Evolutionary conservation across 2,888 invertebrate species (phyloP).

Genomic region (Steinernema carpocapsae): DNA sequence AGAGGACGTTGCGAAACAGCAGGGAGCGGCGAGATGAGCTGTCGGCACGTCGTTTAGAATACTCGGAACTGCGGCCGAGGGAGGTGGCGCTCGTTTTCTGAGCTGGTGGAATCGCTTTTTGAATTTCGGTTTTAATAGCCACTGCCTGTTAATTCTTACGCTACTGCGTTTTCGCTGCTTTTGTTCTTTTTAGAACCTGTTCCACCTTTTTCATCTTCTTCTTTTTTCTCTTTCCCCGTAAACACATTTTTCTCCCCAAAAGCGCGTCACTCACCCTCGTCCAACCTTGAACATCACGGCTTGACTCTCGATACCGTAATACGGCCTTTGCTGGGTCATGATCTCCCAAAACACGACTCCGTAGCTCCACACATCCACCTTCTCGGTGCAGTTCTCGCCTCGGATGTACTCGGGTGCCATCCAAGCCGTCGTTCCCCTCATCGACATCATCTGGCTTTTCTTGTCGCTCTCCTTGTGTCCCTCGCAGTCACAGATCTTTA

Average conservation of each 20-base stretch:
- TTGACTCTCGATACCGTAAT: slow-evolving; percentile 90
- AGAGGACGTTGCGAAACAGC: slow-evolving; percentile 5
- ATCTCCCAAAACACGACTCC: slow-evolving; percentile 98
- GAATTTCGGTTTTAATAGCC: slow-evolving; percentile 1
- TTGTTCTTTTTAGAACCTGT: too few relatives aligned
- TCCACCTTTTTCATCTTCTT: too few relatives aligned
- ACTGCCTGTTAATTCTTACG: too few relatives aligned
- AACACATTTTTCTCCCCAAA: too few relatives aligned
- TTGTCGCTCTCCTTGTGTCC: slow-evolving; percentile 84
- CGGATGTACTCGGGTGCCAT: slow-evolving; percentile 99
- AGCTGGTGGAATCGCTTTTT: background rate
- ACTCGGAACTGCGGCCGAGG: too few relatives aligned
- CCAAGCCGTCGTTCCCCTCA: slow-evolving; percentile 96
- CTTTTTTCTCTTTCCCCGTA: too few relatives aligned
- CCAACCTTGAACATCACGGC: slow-evolving; percentile 99
- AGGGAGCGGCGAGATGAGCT: background rate
- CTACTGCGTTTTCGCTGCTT: too few relatives aligned
- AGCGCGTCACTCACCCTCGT: slow-evolving; percentile 69
- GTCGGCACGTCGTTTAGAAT: background rate
- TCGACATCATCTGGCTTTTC: slow-evolving; percentile 94
- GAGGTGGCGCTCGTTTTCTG: too few relatives aligned
- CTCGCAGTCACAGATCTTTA: slow-evolving; percentile 97
- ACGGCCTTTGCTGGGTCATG: slow-evolving; percentile 89
- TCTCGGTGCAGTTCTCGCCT: slow-evolving; percentile 93
- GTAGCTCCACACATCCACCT: slow-evolving; percentile 97